Evolutionary conservation across 2,113 vertebrate genomes (phyloP).

Genomic region (Plectropomus leopardus): DNA sequence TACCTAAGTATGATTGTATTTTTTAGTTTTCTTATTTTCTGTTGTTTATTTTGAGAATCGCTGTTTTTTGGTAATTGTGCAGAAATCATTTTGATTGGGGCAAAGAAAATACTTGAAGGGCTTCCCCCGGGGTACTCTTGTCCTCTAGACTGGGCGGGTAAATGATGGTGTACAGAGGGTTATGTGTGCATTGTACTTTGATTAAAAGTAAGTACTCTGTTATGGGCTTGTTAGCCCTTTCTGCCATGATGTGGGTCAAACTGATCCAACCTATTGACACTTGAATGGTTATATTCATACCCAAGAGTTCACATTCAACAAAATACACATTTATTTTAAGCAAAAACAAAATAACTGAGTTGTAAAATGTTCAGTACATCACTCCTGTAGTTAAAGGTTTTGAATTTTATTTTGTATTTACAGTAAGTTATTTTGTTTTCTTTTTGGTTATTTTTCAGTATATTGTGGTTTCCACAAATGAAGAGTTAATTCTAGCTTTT

Average conservation of each 20-base stretch:
- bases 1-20: conserved; percentile 51
- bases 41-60: conserved; percentile 64
- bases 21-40: conserved; percentile 65
- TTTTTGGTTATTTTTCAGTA: conserved; percentile 50
- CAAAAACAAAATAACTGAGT: conserved; percentile 55
- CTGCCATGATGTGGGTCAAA: conserved; percentile 62
- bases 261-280: conserved; percentile 52
- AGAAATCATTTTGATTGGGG: conserved; percentile 59
- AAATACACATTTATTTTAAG: conserved; percentile 58
- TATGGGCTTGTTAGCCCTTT: conserved; percentile 35
- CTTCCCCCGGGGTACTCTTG: conserved; percentile 52
- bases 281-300: conserved; percentile 67
- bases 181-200: conserved; percentile 37
- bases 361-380: conserved; percentile 73
- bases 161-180: conserved; percentile 36
- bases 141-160: conserved; percentile 45
- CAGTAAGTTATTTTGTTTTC: conserved; percentile 80
- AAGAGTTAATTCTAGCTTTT: conserved; percentile 65
- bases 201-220: conserved; percentile 28
- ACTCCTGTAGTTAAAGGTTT: conserved; percentile 67
- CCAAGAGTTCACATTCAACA: conserved; percentile 54
- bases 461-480: conserved; percentile 71
- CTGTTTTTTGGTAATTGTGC: conserved; percentile 65
- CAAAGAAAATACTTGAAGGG: conserved; percentile 71
- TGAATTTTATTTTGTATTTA: conserved; percentile 78